These are phyloP conservation scores for Macrosoma leucophasiata DNA, from an alignment of 2,888 invertebrate genomes.

Conservation along the genomic window DNA sequence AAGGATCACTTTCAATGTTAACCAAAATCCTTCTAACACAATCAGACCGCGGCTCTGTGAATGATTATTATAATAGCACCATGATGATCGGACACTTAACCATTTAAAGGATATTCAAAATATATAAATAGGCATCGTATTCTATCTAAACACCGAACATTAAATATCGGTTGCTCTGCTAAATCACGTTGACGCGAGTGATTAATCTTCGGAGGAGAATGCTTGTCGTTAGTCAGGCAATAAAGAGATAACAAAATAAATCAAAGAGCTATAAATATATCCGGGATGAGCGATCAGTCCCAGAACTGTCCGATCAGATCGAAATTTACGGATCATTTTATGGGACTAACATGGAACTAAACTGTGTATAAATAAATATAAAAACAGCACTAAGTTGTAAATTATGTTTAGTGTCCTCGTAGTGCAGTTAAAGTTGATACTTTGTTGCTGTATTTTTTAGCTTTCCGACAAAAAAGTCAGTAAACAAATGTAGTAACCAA, in stretches of 20 bases:
- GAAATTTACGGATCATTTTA: conserved; percentile 67
- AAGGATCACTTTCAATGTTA: not conserved
- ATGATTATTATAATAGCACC: conserved; percentile 25
- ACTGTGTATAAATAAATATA: conserved; percentile 58
- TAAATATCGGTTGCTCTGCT: conserved; percentile 72
- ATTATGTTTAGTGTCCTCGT: conserved; percentile 59
- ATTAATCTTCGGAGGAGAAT: conserved; percentile 71
- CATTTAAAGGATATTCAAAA: conserved; percentile 56
- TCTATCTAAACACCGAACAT: conserved; percentile 68
- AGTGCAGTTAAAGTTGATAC: conserved; percentile 36
- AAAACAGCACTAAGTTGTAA: conserved; percentile 57
- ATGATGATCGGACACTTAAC: conserved; percentile 53
- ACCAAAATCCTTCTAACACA: conserved; percentile 2
- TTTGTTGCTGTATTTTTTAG: too few relatives aligned
- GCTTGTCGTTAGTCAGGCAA: conserved; percentile 71
- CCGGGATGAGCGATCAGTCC: conserved; percentile 67
- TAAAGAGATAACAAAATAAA: conserved; percentile 76
- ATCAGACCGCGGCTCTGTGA: conserved; percentile 6
- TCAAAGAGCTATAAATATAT: conserved; percentile 71
- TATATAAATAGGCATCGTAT: conserved; percentile 58
- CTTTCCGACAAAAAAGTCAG: too few relatives aligned
- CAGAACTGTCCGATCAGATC: conserved; percentile 57
- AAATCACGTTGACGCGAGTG: conserved; percentile 71
- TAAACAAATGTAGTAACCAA: too few relatives aligned
- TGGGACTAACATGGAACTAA: conserved; percentile 53